phyloP scores from a whole-genome alignment of 92 coral and sea anemone species.

The Epizoanthus stellaris region DNA sequence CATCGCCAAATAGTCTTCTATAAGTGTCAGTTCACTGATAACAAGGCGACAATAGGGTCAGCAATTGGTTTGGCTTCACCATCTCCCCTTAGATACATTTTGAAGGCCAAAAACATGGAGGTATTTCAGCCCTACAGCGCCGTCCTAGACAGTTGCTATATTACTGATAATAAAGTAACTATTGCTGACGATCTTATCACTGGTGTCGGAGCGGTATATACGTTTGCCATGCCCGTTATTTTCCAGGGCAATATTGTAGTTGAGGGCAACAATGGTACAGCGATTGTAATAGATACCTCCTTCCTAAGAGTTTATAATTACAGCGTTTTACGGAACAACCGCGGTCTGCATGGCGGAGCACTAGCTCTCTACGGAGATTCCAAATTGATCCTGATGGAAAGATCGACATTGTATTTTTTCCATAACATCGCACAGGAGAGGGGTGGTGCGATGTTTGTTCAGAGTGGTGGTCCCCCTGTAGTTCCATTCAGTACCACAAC shows the following conservation, averaged over 20 bases:
- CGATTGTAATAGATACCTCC: constrained; percentile 85
- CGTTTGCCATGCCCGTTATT: constrained; percentile 71
- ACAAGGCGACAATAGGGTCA: constrained; percentile 87
- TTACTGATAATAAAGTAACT: constrained; percentile 62
- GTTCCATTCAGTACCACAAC: constrained; percentile 82
- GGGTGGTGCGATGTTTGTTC: constrained; percentile 87
- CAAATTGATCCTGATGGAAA: constrained; percentile 63
- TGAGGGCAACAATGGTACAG: constrained; percentile 72
- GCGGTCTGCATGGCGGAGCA: constrained; percentile 84
- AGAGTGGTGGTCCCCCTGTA: constrained; percentile 73
- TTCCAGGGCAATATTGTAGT: constrained; percentile 55
- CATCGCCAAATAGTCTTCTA: constrained; percentile 42
- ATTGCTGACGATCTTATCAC: constrained; percentile 66
- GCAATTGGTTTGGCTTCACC: constrained; percentile 73
- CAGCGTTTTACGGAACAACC: constrained; percentile 68
- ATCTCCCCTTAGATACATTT: constrained; percentile 1
- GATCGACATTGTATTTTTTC: constrained; percentile 56
- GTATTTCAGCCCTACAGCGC: constrained; percentile 56
- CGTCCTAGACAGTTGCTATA: constrained; percentile 63
- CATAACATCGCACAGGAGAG: constrained; percentile 62
- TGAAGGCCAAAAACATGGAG: constrained; percentile 32
- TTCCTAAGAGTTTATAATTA: constrained; percentile 53
- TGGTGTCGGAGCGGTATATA: constrained; percentile 90
- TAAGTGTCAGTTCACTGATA: constrained; percentile 67
- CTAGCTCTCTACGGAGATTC: constrained; percentile 80